Conservation (phyloP, 1,140 invertebrate species). For the Bombus confusus region DNA sequence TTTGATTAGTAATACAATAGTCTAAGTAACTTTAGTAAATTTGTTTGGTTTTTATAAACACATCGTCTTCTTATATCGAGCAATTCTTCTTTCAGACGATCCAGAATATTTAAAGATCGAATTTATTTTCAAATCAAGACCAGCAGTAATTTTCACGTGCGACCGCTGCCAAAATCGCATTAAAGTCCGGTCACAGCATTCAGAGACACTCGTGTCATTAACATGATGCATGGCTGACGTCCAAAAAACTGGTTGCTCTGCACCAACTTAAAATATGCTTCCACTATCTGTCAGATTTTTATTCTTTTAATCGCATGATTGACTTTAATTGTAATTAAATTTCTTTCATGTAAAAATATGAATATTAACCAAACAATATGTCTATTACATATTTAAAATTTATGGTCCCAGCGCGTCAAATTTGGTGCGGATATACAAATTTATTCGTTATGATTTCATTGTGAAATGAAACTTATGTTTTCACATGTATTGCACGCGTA, state of each 20-base stretch:
- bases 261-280: conserved; percentile 8
- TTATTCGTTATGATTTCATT: too few species aligned
- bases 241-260: conserved; percentile 59
- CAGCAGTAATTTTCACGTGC: conserved; percentile 19
- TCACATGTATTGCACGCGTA: too few species aligned
- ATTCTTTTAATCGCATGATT: neutral
- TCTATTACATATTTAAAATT: too few species aligned
- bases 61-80: neutral
- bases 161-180: conserved; percentile 75
- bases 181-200: conserved; percentile 67
- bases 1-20: neutral
- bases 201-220: conserved; percentile 74
- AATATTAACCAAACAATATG: too few species aligned
- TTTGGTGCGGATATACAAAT: too few species aligned
- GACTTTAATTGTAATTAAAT: neutral
- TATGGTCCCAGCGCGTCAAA: too few species aligned
- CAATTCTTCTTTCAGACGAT: neutral
- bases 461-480: too few species aligned
- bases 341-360: too few species aligned
- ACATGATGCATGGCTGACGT: conserved; percentile 73
- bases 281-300: neutral
- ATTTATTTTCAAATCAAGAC: conserved; percentile 17
- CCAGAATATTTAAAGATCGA: neutral
- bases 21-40: too few species aligned
- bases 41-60: neutral